phyloP scores from a whole-genome alignment of 2,113 vertebrate genomes.

The Atherinomorus stipes region DNA sequence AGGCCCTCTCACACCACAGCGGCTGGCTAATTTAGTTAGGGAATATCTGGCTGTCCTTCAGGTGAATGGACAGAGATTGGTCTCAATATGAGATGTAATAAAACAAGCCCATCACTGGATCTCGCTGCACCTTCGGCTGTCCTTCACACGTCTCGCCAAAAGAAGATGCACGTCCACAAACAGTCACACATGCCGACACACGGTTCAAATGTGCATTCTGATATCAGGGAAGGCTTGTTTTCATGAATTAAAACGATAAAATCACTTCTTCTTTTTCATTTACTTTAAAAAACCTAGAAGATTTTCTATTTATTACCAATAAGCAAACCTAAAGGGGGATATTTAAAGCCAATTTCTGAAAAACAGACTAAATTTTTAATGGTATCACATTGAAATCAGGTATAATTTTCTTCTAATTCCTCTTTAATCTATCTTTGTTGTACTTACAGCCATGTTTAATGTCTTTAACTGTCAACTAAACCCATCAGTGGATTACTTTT shows the following conservation, averaged over 20 bases:
- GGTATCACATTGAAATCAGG: not conserved
- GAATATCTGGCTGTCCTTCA: conserved; percentile 83
- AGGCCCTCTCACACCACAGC: conserved; percentile 67
- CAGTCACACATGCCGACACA: conserved; percentile 15
- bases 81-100: conserved; percentile 85
- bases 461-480: not conserved
- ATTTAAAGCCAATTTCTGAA: not conserved
- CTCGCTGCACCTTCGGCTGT: conserved; percentile 76
- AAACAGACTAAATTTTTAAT: not conserved
- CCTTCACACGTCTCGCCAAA: conserved; percentile 72
- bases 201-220: not conserved
- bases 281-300: not conserved
- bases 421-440: too few relatives aligned
- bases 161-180: conserved; percentile 33
- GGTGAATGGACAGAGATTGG: conserved; percentile 79
- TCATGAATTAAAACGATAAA: conserved; percentile 19
- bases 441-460: not conserved
- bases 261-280: not conserved
- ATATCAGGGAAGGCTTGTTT: not conserved
- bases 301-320: conserved; percentile 10
- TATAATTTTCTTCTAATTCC: not conserved
- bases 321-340: not conserved
- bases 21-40: conserved; percentile 81
- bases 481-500: not conserved
- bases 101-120: conserved; percentile 76